A percentile compares a stretch with the other conserved stretches of the same genome.
These are phyloP conservation scores for Mesoligia furuncula DNA, from an alignment of 2,888 invertebrate genomes.

Conservation along the genomic window DNA sequence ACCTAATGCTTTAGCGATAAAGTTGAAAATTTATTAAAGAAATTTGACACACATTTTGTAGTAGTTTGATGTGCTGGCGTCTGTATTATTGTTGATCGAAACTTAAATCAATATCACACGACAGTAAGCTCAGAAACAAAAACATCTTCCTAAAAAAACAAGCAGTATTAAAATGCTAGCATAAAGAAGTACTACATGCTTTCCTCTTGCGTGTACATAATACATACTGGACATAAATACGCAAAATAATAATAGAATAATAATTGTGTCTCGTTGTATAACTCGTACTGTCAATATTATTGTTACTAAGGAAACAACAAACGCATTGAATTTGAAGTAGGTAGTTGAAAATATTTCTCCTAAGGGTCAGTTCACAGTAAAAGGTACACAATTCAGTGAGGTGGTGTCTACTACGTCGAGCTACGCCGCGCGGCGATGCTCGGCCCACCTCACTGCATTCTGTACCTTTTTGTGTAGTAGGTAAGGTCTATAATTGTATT, in stretches of 20 bases:
- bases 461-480: no score
- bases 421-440: no score
- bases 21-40: no score
- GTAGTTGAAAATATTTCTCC: not conserved
- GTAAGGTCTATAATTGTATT: no score
- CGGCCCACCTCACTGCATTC: no score
- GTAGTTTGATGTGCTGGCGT: no score
- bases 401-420: no score
- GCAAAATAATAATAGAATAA: slow-evolving; percentile 33
- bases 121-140: slow-evolving; percentile 14
- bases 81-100: not conserved
- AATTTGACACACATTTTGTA: no score
- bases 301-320: not conserved
- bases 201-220: slow-evolving; percentile 38
- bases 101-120: slow-evolving; percentile 5
- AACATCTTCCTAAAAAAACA: not conserved
- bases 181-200: slow-evolving; percentile 15
- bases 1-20: no score
- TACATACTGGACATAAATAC: slow-evolving; percentile 13
- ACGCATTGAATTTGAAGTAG: not conserved
- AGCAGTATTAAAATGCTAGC: slow-evolving; percentile 11
- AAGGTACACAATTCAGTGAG: no score
- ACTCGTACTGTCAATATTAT: slow-evolving; percentile 10
- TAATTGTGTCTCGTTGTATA: slow-evolving; percentile 53
- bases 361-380: no score